Evolutionary conservation across 2,113 vertebrate species (phyloP), one percentile per base, ranked within the genome.

Genomic region (Stigmatopora nigra): DNA sequence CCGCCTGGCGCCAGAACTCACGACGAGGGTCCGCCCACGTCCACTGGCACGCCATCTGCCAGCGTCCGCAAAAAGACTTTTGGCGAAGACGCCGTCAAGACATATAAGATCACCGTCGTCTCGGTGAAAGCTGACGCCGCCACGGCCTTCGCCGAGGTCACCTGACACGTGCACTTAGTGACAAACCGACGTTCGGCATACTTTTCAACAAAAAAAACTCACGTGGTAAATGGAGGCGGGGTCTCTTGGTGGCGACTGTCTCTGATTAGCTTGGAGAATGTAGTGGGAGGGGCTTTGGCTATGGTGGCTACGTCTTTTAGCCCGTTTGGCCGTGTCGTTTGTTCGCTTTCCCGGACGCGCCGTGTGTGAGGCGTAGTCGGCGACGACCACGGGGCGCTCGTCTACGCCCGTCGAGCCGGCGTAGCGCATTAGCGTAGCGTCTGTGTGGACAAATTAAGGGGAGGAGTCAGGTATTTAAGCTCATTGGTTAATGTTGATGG

Each of bases 271-370:
- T 65, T 95, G 89, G 35, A 98, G 85, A 0, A 94, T 91, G 61
- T 98, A 98, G 89, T 96, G 95, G 83, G 92, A 93, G 63, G 96
- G 95, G 82, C 95, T 99, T 75, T 90, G 92, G 35, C 92, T 92
- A 87, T 98, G 97, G 79, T 99, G 95, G 67, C 93, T 92, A 56
- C 95, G 96, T 91, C 96, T 97, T 90, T 96, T 98, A 36, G 92
- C 91, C 9, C 96, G 93, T 68, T 95, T 98, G 47, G 93, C 92
- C 19, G 95, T 97, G 77, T 97, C 94, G 59, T 83, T 85, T 75
- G 91, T 88, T 38, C 95, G 93, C 74, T 97, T 98, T 8, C 94
- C 94, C 0, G 94, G 95, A 60, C 94, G 94, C 0, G 88, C 79
- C 35, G 94, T 94, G 89, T 97, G 92, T 55, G 82, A 88, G 58